These are phyloP conservation scores for Spinus olivaceus DNA, from an alignment of 2,797 vertebrate genomes.

Conservation along the genomic window DNA sequence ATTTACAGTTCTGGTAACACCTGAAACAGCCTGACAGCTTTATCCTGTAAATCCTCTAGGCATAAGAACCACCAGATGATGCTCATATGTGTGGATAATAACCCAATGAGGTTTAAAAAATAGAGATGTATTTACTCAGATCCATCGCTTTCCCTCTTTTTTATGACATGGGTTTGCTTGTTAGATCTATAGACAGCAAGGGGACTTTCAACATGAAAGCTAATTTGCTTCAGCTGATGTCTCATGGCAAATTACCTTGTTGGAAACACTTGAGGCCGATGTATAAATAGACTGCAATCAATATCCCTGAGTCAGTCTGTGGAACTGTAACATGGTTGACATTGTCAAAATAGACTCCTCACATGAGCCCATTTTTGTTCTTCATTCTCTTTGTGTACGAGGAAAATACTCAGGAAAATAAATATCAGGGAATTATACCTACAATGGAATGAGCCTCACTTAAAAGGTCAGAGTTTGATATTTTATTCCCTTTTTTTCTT, in stretches of 20 bases:
- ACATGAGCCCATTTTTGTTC: not conserved
- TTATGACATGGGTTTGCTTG: not conserved
- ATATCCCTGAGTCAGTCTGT: slow-evolving; percentile 43
- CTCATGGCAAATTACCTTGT: slow-evolving; percentile 57
- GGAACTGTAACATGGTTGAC: not conserved
- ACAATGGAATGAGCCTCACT: not conserved
- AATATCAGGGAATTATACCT: slow-evolving; percentile 16
- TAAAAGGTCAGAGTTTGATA: not conserved
- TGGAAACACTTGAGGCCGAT: slow-evolving; percentile 47
- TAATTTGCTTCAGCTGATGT: slow-evolving; percentile 62
- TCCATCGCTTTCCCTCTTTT: slow-evolving; percentile 3
- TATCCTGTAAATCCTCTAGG: not conserved
- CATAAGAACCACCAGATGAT: not conserved
- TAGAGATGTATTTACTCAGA: not conserved
- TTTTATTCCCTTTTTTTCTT: slow-evolving; percentile 26
- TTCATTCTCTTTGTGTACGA: not conserved
- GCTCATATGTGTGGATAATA: not conserved
- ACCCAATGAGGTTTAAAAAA: not conserved
- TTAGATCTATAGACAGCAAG: slow-evolving; percentile 14
- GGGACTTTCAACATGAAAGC: slow-evolving; percentile 38
- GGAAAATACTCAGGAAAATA: slow-evolving; percentile 25
- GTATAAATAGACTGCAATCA: slow-evolving; percentile 64
- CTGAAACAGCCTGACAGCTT: not conserved
- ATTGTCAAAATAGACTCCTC: slow-evolving; percentile 37
- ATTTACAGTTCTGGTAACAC: not conserved